phyloP scores from a whole-genome alignment of 2,888 invertebrate species.

The Chalcosyrphus nemorum region DNA sequence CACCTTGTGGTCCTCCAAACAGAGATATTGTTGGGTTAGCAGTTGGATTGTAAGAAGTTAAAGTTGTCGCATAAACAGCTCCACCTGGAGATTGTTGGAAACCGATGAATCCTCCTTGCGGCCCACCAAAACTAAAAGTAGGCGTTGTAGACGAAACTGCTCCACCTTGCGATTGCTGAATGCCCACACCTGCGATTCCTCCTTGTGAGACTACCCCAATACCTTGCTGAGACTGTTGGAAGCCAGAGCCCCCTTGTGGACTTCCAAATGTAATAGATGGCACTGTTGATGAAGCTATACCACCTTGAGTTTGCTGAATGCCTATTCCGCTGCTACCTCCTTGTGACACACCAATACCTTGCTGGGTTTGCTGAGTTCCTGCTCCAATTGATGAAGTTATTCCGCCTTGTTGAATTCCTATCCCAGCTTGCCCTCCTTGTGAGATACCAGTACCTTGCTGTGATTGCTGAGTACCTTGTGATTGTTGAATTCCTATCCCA shows the following conservation, averaged over 20 bases:
- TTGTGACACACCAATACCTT: background rate
- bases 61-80: background rate
- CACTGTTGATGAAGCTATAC: too few species aligned
- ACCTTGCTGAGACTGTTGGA: constrained; percentile 40
- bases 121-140: background rate
- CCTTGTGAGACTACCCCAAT: background rate
- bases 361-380: constrained; percentile 35
- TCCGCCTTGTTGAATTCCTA: constrained; percentile 18
- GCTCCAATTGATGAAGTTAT: background rate
- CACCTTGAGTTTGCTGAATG: constrained; percentile 23
- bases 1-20: constrained; percentile 54
- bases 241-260: constrained; percentile 10
- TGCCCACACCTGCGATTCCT: background rate
- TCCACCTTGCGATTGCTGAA: constrained; percentile 47
- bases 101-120: background rate
- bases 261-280: constrained; percentile 11
- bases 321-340: constrained; percentile 15
- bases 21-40: background rate
- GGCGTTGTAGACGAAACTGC: background rate
- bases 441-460: constrained; percentile 17
- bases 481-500: constrained; percentile 21
- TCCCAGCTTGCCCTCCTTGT: background rate
- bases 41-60: background rate
- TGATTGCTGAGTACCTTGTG: constrained; percentile 18
- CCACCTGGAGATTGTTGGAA: background rate